Percentiles rank a stretch among this genome's conserved stretches.
phyloP scores from a whole-genome alignment of 2,888 invertebrate genomes.

The Lasioglossum pauxillum region DNA sequence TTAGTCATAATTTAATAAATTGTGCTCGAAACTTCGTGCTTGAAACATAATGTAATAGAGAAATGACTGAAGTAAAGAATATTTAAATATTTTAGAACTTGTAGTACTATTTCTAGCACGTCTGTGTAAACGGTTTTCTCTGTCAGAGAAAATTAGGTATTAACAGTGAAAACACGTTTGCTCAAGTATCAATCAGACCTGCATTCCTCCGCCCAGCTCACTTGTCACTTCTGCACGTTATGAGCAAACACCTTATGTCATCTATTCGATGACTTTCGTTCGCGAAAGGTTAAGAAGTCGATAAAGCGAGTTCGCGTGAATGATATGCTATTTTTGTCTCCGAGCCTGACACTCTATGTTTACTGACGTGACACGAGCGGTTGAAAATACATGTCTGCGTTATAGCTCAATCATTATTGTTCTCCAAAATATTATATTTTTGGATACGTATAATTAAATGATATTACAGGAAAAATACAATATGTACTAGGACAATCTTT shows the following conservation, averaged over 20 bases:
- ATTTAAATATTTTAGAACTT: too few relatives aligned
- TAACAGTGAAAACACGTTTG: too few relatives aligned
- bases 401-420: neutral
- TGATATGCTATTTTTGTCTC: slow-evolving; percentile 5
- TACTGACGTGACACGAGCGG: neutral
- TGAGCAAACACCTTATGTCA: neutral
- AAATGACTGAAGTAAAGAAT: too few relatives aligned
- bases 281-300: neutral
- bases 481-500: neutral
- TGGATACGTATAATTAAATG: neutral
- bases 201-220: neutral
- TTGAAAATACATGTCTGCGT: neutral
- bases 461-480: neutral
- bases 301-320: neutral
- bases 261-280: neutral
- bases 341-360: neutral
- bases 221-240: neutral
- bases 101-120: too few relatives aligned
- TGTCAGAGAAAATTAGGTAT: neutral
- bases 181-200: neutral
- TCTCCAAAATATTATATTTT: neutral
- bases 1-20: too few relatives aligned
- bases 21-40: too few relatives aligned
- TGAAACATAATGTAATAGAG: too few relatives aligned
- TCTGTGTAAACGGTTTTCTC: too few relatives aligned